Base-by-base conservation (phyloP, 2,113 vertebrate species). In the Oryzias curvinotus region DNA sequence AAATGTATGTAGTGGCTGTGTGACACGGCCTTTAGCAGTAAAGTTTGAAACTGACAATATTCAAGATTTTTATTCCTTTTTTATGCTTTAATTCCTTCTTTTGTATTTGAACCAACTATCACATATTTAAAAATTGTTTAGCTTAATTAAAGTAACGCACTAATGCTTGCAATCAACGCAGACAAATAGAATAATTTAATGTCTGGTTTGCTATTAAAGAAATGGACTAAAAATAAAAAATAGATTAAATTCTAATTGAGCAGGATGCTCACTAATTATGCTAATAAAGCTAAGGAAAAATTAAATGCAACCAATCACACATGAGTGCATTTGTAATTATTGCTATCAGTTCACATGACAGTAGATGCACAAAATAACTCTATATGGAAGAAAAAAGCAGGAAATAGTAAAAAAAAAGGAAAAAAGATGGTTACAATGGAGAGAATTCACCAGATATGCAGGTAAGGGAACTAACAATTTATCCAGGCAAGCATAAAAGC, bases 301-400 rank as follows among this genome's bases (percentile, higher is more conserved):
- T 85, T 58, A 25, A 78, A 80, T 67, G 68, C 77, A 63, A 68
- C 76, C 81, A 80, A 81, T 86, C 75, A 69, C 6, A 63, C 75
- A 77, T 16, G 23, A 78, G 69, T 61, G 62, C 75, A 58, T 49
- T 48, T 48, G 66, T 87, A 85, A 86, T 89, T 80, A 81, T 72
- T 67, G 60, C 48, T 73, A 83, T 82, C 78, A 68, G 64, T 75
- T 76, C 36, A 64, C 48, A 73, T 59, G 58, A 66, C 14, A 14
- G 47, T 75, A 45, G 74, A 80, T 73, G 56, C 68, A 30, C 57
- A 81, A 17, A 77, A 45, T 54, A 50, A 62, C 60, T 60, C 26
- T 57, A 54, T 73, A 19, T 36, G 23, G 10, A 61, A 55, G 12
- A 51, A 51, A 25, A 52, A 36, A 10, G 5, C 18, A 52, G 51